Conservation (phyloP, 2,113 vertebrate species). For the Macaca nemestrina region DNA sequence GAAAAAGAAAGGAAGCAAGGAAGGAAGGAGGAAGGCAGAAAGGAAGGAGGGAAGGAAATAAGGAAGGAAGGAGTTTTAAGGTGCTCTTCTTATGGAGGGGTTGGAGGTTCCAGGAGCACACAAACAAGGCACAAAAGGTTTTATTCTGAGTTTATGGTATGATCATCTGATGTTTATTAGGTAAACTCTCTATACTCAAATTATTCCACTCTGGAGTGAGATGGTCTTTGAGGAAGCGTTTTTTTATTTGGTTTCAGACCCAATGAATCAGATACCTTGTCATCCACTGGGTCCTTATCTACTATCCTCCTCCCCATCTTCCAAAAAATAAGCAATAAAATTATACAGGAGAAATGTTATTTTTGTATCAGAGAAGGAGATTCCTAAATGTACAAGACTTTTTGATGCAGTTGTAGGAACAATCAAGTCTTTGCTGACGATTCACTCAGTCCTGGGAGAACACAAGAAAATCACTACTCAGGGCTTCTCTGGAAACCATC, state of each 20-base stretch:
- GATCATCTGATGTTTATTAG: background rate
- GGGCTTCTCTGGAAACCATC: background rate
- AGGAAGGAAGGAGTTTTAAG: background rate
- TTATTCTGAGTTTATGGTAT: background rate
- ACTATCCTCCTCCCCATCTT: background rate
- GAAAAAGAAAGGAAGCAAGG: background rate
- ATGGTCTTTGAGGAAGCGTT: background rate
- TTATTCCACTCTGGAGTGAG: background rate
- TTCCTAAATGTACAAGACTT: background rate
- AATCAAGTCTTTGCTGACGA: background rate
- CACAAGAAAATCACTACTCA: background rate
- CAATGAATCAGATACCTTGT: conserved; percentile 21
- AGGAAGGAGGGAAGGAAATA: background rate
- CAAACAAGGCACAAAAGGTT: background rate
- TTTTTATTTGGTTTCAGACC: conserved; percentile 18
- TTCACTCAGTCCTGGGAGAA: background rate
- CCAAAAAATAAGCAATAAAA: background rate
- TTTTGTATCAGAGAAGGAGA: background rate
- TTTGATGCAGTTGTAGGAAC: background rate
- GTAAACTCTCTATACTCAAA: background rate
- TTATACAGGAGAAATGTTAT: background rate
- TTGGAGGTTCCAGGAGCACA: background rate
- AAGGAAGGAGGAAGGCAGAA: background rate
- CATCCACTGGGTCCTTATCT: background rate
- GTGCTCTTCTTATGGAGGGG: background rate